Evolutionary conservation across 2,797 vertebrate species (phyloP), one percentile per base, ranked within the genome.

Genomic region (Helicolenus hilgendorfi): DNA sequence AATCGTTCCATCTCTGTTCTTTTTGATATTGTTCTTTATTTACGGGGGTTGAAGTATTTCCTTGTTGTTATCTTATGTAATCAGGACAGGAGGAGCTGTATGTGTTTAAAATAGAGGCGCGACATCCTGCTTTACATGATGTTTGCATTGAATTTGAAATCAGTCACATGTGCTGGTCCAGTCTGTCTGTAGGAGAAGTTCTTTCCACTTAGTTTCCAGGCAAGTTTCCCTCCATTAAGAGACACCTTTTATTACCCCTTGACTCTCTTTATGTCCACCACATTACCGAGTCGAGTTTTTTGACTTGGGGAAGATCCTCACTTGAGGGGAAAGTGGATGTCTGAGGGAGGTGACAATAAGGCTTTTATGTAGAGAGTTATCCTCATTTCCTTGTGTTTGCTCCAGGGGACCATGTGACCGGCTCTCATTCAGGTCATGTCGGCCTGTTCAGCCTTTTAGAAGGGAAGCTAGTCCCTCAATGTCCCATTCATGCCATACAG

Each of bases 331-430:
- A 91, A 94, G 91, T 93, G 90, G 59, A 89, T 72, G 92, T 88
- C 20, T 29, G 69, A 77, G 75, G 41, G n/a, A 59, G 85, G 79
- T 81, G 94, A 97, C 95, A 97, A 97, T 91, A 88, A 92, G 62
- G 86, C 95, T 94, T 97, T 93, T 94, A 92, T 97, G 91, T 93
- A 2, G 53, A 55, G 82, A 84, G 89, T 92, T 92, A 82, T 93
- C 86, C 89, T 91, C 86, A 20, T 81, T 91, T 79, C 72, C 85
- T 83, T 87, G 88, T 85, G 86, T 93, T 91, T 11, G 94, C 96
- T 96, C 74, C 93, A 83, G 94, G 96, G 91, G 64, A 94, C 88
- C 96, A 96, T 94, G 96, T 97, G 96, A 97, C 93, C 82, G 55
- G 75, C 78, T 76, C 85, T 89, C 95, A 95, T 96, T 94, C 95